Evolutionary conservation across 2,113 vertebrate species (phyloP), one percentile per base, ranked within the genome.

Genomic region (Brevimyrus niger): DNA sequence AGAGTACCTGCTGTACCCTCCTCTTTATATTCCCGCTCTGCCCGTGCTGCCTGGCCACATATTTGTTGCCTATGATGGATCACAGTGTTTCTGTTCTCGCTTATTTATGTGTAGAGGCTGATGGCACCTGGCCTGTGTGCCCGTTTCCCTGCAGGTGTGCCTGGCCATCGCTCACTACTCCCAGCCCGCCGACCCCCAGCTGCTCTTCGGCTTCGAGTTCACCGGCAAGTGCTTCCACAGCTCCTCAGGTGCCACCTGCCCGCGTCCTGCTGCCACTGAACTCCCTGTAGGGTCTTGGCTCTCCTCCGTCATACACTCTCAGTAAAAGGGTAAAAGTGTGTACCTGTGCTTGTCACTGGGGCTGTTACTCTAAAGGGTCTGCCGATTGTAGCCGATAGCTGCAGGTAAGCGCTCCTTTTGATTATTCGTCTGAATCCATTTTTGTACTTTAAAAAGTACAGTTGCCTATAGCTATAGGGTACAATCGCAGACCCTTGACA

Each of bases 161-260:
- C 97, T 99, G 92, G 98, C 98, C 87, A 98, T 99, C 91, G 98
- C 97, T 91, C 98, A 99, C 95, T 99, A 99, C 92, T 98, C 98
- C 88, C 97, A 99, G 91, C 98, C 98, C 90, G 97, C 98, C 0
- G 98, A 99, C 95, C 96, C 98, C 89, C 98, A 99, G 92, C 97
- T 99, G 89, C 96, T 99, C 89, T 99, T 99, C 95, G 98, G 98
- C 8, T 99, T 99, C 94, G 98, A 99, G 93, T 99, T 98, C 92
- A 97, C 98, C 92, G 96, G 97, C 86, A 95, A 96, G 91, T 96
- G 96, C 89, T 98, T 97, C 94, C 96, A 98, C 93, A 96, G 96
- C 94, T 94, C 90, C 85, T 95, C 97, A 96, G 97, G 98, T 99
- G 96, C 91, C 0, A 19, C 7, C 19, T 48, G 38, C 44, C 1